phyloP scores from a whole-genome alignment of 2,888 invertebrate species.

The Myathropa florea region DNA sequence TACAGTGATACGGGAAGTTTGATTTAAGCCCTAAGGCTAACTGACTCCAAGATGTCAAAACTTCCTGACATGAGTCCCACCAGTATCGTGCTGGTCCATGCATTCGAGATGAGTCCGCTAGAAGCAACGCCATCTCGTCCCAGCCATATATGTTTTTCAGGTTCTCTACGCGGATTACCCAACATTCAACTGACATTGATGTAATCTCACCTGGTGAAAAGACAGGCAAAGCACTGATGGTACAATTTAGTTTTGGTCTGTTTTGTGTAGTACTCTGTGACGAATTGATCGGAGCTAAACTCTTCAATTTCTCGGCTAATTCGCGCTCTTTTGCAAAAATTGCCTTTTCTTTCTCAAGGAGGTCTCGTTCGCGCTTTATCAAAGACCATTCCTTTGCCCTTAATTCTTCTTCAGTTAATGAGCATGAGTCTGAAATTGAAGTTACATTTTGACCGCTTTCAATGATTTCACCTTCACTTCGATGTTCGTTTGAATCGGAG shows the following conservation, averaged over 20 bases:
- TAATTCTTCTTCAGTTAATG: neutral
- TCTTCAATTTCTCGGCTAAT: neutral
- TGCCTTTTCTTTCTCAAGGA: conserved; percentile 15
- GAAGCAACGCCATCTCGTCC: conserved; percentile 17
- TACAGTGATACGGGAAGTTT: too few relatives aligned
- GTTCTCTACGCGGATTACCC: conserved; percentile 11
- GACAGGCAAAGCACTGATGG: neutral
- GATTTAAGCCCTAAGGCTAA: too few relatives aligned
- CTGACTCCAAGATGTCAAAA: neutral
- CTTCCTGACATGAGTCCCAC: neutral
- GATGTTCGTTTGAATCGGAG: neutral
- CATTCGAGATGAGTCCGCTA: conserved; percentile 21
- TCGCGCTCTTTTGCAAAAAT: conserved; percentile 8
- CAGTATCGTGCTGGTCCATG: conserved; percentile 4
- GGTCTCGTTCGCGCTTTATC: neutral
- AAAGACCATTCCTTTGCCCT: conserved; percentile 10
- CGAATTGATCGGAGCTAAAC: neutral
- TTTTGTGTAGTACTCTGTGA: neutral
- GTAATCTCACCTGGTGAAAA: conserved; percentile 11
- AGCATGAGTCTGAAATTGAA: neutral
- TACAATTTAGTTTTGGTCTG: neutral
- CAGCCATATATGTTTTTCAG: conserved; percentile 19
- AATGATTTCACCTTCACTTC: neutral
- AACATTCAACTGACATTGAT: conserved; percentile 12
- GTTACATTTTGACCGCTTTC: neutral